Base-by-base conservation (phyloP, 2,888 invertebrate genomes). In the Drosophila mimica region DNA sequence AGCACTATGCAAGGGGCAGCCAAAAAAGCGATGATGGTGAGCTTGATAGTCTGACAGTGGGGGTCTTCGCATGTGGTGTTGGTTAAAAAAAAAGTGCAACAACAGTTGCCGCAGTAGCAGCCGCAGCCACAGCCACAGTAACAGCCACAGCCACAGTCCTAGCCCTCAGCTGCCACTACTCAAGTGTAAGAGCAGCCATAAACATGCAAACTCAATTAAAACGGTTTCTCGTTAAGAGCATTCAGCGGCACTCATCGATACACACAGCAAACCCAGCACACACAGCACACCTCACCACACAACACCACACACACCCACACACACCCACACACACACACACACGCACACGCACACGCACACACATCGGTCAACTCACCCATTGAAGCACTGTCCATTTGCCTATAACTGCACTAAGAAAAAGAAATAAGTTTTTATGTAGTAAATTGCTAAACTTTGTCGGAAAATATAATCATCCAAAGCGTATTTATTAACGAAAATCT, bases 171-270 rank as follows among this genome's bases (percentile, higher is more conserved):
- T 48, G 68, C 67, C 69, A 57, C 49, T 70, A 76, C 64, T 76
- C 64, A 72, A 74, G 83, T 77, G 77, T 81, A 88, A 84, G 82
- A 67, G 88, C 85, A 89, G 89, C 90, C 89, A 89, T 89, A 89
- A 89, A 89, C 89, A 89, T 91, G 89, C 89, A 89, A 89, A 89
- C 90, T 89, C 89, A 90, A 89, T 89, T 89, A 89, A 89, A 90
- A 88, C 81, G 91, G 86, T 85, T 89, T 90, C 89, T 91, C 87
- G 91, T 89, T 85, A 82, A 82, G 85, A 74, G 75, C 74, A 82
- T 80, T 82, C 85, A 87, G 65, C 65, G 81, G 75, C 78, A 80
- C 88, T 82, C 87, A 87, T 83, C 85, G 78, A 84, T 81, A 82
- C 68, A 69, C 33, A 66, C 58, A 30, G n/a, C 28, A 13, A 4